phyloP scores from a whole-genome alignment of 2,797 vertebrate genomes.

The Myioborus miniatus region DNA sequence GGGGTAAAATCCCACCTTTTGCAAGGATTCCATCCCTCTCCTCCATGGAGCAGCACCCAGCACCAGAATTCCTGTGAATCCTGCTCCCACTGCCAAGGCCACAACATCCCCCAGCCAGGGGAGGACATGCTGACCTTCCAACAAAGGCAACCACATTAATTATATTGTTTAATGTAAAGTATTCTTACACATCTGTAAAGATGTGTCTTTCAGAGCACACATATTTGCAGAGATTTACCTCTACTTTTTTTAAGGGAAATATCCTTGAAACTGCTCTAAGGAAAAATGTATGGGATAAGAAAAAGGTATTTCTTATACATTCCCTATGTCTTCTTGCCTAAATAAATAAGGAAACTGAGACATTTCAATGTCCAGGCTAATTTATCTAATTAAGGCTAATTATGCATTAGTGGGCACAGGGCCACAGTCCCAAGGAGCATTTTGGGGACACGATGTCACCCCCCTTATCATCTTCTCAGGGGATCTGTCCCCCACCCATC shows the following conservation, averaged over 20 bases:
- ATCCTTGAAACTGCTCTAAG: neutral
- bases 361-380: neutral
- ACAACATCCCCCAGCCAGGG: neutral
- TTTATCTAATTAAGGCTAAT: neutral
- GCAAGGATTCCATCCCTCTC: neutral
- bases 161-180: neutral
- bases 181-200: neutral
- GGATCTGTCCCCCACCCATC: neutral
- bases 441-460: neutral
- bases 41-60: accelerated
- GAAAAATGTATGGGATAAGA: neutral
- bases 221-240: neutral
- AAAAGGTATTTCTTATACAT: neutral
- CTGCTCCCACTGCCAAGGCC: neutral
- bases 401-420: neutral
- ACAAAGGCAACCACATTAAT: neutral
- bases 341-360: neutral
- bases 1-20: neutral
- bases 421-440: neutral
- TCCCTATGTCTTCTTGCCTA: neutral
- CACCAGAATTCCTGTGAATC: neutral
- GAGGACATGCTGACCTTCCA: neutral
- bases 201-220: neutral
- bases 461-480: neutral
- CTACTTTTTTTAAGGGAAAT: neutral